Conservation (phyloP, 2,113 vertebrate species). For the Panurus biarmicus region DNA sequence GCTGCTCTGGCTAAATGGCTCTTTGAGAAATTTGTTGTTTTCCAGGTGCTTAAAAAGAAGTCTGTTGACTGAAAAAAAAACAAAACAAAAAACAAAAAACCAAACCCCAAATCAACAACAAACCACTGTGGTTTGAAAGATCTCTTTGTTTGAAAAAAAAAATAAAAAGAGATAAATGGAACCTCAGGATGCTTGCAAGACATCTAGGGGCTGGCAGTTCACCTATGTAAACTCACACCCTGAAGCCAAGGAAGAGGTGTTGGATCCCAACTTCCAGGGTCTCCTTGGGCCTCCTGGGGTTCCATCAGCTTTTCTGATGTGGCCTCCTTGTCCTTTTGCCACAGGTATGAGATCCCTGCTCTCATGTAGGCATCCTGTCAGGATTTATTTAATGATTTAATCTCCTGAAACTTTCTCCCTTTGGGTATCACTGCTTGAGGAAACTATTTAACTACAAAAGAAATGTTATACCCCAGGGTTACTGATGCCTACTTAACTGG, state of each 20-base stretch:
- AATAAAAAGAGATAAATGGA: neutral
- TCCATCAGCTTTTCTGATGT: neutral
- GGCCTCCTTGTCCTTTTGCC: neutral
- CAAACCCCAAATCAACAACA: neutral
- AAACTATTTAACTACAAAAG: neutral
- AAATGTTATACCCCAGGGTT: neutral
- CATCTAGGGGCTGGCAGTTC: neutral
- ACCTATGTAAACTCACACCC: neutral
- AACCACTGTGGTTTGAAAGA: neutral
- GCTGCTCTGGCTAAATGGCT: neutral
- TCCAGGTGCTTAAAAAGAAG: neutral
- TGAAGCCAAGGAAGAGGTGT: neutral
- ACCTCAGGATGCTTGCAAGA: neutral
- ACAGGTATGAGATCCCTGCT: neutral
- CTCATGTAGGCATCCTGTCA: rapidly evolving
- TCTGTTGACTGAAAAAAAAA: neutral
- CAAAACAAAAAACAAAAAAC: neutral
- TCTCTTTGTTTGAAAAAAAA: neutral
- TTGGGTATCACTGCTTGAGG: neutral
- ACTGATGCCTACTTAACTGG: neutral
- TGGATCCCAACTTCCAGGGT: neutral
- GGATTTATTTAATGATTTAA: neutral
- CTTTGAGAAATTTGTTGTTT: neutral
- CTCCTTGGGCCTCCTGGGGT: neutral
- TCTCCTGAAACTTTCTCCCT: neutral